These are phyloP conservation scores for Osmoderma eremita DNA, from an alignment of 2,888 invertebrate species.

Conservation along the genomic window DNA sequence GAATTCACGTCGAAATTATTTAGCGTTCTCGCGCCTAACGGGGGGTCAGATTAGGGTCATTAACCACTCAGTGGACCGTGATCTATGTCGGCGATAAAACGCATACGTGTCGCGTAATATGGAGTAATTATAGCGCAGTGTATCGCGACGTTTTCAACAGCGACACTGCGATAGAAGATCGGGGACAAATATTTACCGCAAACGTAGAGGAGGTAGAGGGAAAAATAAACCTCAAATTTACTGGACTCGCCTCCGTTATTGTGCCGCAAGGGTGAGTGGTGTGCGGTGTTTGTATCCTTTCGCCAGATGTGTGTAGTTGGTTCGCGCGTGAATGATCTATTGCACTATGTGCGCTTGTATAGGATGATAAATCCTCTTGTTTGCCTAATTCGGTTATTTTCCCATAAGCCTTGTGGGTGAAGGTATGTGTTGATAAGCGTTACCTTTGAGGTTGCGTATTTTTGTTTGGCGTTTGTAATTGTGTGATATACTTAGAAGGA, in stretches of 20 bases:
- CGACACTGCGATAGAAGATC: conserved; percentile 9
- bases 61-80: conserved; percentile 43
- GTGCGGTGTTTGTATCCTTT: background rate
- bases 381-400: too few species aligned
- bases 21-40: too few species aligned
- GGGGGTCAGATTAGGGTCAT: conserved; percentile 39
- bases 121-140: conserved; percentile 46
- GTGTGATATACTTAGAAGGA: too few species aligned
- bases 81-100: conserved; percentile 48
- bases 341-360: background rate
- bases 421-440: too few species aligned
- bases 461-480: too few species aligned
- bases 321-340: background rate
- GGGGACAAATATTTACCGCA: conserved; percentile 28
- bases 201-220: background rate
- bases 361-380: too few species aligned
- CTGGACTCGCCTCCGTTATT: background rate
- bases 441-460: too few species aligned
- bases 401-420: too few species aligned
- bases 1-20: too few species aligned
- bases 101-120: conserved; percentile 45
- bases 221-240: conserved; percentile 24
- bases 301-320: background rate
- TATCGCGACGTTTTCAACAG: conserved; percentile 30
- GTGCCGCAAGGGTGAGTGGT: background rate